These are phyloP conservation scores for Cassiopea andromeda DNA, from an alignment of 30 jellyfish, hydroid and myxozoan genomes.

Conservation along the genomic window DNA sequence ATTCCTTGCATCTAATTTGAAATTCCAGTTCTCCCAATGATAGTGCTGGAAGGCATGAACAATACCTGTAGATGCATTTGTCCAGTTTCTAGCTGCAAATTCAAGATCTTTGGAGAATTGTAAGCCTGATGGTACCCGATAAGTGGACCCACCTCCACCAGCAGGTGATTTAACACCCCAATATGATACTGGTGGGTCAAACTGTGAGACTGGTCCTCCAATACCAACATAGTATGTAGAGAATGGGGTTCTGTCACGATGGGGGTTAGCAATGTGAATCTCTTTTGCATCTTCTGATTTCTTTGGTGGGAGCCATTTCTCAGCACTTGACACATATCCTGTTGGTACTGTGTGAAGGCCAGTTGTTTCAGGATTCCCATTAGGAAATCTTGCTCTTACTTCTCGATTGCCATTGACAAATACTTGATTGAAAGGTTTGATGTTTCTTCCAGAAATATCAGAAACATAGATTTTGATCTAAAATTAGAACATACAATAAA, in stretches of 20 bases:
- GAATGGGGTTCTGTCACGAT: constrained; percentile 78
- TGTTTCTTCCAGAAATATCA: constrained; percentile 62
- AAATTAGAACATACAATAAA: not conserved
- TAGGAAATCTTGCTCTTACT: constrained; percentile 95
- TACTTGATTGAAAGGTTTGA: constrained; percentile 76
- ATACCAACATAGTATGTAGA: constrained; percentile 76
- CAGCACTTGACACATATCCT: constrained; percentile 88
- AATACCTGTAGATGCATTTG: constrained; percentile 91
- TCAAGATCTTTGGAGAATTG: constrained; percentile 80
- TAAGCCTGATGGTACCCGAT: constrained; percentile 91
- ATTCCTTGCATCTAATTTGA: constrained; percentile 80
- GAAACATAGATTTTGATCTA: constrained; percentile 85
- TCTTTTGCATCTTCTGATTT: constrained; percentile 78
- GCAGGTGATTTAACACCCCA: constrained; percentile 94
- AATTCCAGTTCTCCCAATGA: constrained; percentile 99
- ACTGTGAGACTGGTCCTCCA: constrained; percentile 94
- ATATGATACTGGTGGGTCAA: constrained; percentile 94
- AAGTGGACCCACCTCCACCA: constrained; percentile 98
- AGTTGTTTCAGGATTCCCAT: constrained; percentile 94
- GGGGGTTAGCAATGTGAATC: constrained; percentile 77
- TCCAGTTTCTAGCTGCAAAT: constrained; percentile 84
- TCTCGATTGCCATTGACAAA: constrained; percentile 84
- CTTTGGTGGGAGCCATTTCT: constrained; percentile 88
- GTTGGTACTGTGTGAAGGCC: constrained; percentile 95
- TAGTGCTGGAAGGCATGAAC: constrained; percentile 94